Evolutionary conservation across 2,888 invertebrate genomes (phyloP).

Genomic region (Laothoe populi): DNA sequence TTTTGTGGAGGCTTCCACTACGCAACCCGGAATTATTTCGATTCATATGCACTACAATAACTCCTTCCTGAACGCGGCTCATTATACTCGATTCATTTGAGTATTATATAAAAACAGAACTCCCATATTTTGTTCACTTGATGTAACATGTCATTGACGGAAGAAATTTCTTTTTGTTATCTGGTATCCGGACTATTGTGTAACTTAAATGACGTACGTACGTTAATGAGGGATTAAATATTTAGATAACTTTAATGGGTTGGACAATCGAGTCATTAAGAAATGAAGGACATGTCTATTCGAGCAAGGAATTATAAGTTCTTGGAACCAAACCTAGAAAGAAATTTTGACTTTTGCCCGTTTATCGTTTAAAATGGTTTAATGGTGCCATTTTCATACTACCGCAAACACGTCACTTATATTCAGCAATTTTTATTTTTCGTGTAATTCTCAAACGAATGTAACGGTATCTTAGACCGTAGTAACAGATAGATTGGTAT

Average conservation of each 20-base stretch:
- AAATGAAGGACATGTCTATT: background rate
- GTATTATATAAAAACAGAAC: slow-evolving; percentile 48
- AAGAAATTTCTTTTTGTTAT: slow-evolving; percentile 35
- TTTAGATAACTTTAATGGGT: slow-evolving; percentile 16
- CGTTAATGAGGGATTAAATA: slow-evolving; percentile 30
- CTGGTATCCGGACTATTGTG: slow-evolving; percentile 39
- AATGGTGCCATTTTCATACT: too few species aligned
- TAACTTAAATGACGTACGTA: slow-evolving; percentile 35
- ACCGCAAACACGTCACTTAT: too few species aligned
- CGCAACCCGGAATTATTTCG: slow-evolving; percentile 65
- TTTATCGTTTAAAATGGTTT: background rate
- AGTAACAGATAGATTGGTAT: background rate
- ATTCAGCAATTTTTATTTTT: background rate
- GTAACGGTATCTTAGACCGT: background rate
- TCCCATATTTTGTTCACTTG: slow-evolving; percentile 46
- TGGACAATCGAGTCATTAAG: slow-evolving; percentile 11
- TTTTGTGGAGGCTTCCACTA: slow-evolving; percentile 71
- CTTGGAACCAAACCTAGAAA: background rate
- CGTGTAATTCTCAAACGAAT: background rate
- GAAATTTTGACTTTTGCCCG: background rate
- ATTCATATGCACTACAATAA: slow-evolving; percentile 55
- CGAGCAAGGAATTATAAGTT: background rate
- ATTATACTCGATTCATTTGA: slow-evolving; percentile 46
- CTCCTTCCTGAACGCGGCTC: slow-evolving; percentile 61
- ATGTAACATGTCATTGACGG: slow-evolving; percentile 36